Evolutionary conservation across 2,113 vertebrate species (phyloP), one percentile per base, ranked within the genome.

Genomic region (Barbus barbus): DNA sequence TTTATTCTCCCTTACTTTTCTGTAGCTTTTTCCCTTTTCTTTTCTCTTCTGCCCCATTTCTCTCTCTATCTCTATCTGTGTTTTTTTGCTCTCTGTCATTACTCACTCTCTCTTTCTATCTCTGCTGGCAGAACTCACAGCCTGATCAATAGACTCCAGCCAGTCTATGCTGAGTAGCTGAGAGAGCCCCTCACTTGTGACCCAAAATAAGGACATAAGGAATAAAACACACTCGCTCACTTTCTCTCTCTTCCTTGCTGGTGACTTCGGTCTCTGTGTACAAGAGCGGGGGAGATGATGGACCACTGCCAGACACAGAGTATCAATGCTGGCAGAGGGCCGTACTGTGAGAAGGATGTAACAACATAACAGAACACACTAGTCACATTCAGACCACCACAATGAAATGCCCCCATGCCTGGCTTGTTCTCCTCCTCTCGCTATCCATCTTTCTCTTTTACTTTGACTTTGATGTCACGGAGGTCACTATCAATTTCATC

Each of bases 81-180:
- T 58, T 65, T 81, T 61, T n/a, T 44, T 44, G 41, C 71, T 72
- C 65, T 63, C 71, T 81, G 77, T 73, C 33, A 26, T 84, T 60
- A 61, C 78, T 81, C 84, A 48, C 69, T 85, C 83, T 87, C 82
- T 85, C 81, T 87, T 85, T 90, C 76, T 65, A 46, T 72, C 73
- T 91, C 88, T 86, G 84, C 84, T 90, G 89, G 89, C 89, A 91
- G 91, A 90, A 92, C 90, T 92, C 89, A 89, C 65, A 83, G 87
- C 83, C 89, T 90, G 91, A 93, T 93, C 92, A 91, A 94, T 92
- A 92, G 85, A 90, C 88, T 91, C 85, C 87, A 93, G 89, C 87
- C 86, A 85, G 90, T 88, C 89, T 91, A 89, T 90, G 90, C 91
- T 88, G 89, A 85, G 89, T 74, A 90, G 82, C 78, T 87, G 61